phyloP scores from a whole-genome alignment of 2,113 vertebrate genomes.

The Amphiprion ocellaris region DNA sequence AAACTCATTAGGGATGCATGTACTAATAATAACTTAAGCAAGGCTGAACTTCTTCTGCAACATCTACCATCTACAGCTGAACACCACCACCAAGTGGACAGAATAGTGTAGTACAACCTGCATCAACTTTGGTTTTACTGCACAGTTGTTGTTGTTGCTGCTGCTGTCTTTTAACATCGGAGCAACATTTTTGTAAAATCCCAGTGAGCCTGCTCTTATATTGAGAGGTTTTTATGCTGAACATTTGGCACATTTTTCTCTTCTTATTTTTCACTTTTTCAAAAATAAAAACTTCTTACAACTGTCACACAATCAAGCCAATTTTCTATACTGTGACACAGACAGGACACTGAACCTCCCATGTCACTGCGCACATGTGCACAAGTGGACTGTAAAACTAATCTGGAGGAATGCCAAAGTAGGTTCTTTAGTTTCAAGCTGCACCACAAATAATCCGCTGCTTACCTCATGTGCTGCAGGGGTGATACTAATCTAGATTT shows the following conservation, averaged over 20 bases:
- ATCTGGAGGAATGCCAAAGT: neutral
- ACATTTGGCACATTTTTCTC: too few relatives aligned
- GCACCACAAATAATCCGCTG: neutral
- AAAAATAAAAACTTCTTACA: too few relatives aligned
- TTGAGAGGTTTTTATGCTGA: too few relatives aligned
- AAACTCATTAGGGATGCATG: too few relatives aligned
- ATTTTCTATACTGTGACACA: too few relatives aligned
- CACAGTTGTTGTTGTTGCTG: neutral
- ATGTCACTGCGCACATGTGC: too few relatives aligned
- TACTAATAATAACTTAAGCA: too few relatives aligned
- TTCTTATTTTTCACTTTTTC: too few relatives aligned
- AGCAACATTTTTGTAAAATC: neutral
- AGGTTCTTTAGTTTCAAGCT: neutral
- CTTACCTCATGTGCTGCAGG: neutral
- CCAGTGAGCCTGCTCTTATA: too few relatives aligned
- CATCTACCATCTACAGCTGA: constrained; percentile 3
- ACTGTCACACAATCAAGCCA: too few relatives aligned
- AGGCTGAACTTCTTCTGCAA: too few relatives aligned
- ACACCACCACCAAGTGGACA: constrained; percentile 61
- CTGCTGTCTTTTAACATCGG: neutral
- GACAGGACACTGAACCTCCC: too few relatives aligned
- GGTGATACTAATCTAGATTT: neutral
- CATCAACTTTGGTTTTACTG: neutral
- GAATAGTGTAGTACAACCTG: neutral
- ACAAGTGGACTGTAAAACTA: neutral